Evolutionary conservation across 2,888 invertebrate genomes (phyloP), one percentile per base, ranked within the genome.

Genomic region (Polydrusus pterygomalis): DNA sequence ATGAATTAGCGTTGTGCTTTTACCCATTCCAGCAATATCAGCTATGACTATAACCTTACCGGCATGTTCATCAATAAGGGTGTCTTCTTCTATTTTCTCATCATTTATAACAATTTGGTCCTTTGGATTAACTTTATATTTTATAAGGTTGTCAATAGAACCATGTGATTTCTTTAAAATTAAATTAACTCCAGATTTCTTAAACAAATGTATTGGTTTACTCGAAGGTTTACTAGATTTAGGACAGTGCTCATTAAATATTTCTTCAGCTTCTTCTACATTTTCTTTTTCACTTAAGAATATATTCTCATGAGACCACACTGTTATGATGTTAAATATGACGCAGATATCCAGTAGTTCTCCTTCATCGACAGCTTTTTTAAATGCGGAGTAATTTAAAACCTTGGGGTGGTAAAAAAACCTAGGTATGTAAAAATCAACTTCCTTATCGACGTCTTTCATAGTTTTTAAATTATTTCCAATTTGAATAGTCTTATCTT

Each of bases 21-120:
- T 67, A 13, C 65, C 65, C 34, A 67, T 67, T 51, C 65, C 65
- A 17, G 65, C 49, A 11, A 20, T 38, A 38, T 67, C 65, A 54
- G 65, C 30, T 17, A 67, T 15, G 11, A 67, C 10, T 51, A 67
- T 40, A 18, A 67, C 7, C 40, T 67, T 67, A 38, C 30, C 38
- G 6, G 47, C 17, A 5, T 51, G 38, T n/a, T 38, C 13, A 38
- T 64, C 49, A 45, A 30, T 34, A 7, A 56, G n/a, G 8, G 3
- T 9, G 34, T 38, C 7, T 38, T 58, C 38, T 17, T 34, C 10
- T 38, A 58, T 38, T 5, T 38, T 38, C 17, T 58, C 17, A 38
- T 34, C 15, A 11, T 64, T 34, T 13, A n/a, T 20, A 11, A 43
- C 15, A 3, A 43, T 6, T 18, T 64, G 15, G 11, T 15, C 10